Percentiles rank a stretch among this genome's conserved stretches.
phyloP scores from a whole-genome alignment of 1,140 invertebrate species.

The Sinonovacula constricta region DNA sequence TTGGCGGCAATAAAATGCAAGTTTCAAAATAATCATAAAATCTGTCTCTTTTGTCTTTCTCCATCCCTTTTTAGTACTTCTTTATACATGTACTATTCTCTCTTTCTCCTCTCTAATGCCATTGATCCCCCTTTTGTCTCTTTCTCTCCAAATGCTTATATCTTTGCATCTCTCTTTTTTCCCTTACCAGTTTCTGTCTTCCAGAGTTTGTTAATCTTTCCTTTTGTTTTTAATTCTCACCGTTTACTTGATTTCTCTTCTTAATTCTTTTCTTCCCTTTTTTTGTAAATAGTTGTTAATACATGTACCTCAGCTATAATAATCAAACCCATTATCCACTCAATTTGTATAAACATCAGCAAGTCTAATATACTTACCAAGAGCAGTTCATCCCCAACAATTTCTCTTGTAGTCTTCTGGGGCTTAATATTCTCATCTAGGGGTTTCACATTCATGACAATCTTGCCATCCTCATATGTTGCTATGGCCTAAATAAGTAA shows the following conservation, averaged over 20 bases:
- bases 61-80: background rate
- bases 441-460: slow-evolving; percentile 23
- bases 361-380: background rate
- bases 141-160: too few species aligned
- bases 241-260: background rate
- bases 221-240: too few species aligned
- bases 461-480: slow-evolving; percentile 46
- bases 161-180: too few species aligned
- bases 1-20: background rate
- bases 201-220: background rate
- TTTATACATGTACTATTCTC: background rate
- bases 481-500: slow-evolving; percentile 12
- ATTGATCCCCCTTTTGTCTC: too few species aligned
- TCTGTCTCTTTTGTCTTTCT: background rate
- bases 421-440: slow-evolving; percentile 21
- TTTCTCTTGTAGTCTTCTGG: slow-evolving; percentile 29
- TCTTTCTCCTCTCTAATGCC: background rate
- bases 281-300: background rate
- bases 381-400: slow-evolving; percentile 20
- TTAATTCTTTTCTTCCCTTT: background rate
- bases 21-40: background rate
- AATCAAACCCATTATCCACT: background rate
- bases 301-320: background rate
- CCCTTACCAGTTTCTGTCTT: background rate
- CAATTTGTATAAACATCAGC: background rate